A percentile compares a stretch with the other conserved stretches of the same genome.
Conservation (phyloP, 2,797 vertebrate species). For the Girardinus metallicus region DNA sequence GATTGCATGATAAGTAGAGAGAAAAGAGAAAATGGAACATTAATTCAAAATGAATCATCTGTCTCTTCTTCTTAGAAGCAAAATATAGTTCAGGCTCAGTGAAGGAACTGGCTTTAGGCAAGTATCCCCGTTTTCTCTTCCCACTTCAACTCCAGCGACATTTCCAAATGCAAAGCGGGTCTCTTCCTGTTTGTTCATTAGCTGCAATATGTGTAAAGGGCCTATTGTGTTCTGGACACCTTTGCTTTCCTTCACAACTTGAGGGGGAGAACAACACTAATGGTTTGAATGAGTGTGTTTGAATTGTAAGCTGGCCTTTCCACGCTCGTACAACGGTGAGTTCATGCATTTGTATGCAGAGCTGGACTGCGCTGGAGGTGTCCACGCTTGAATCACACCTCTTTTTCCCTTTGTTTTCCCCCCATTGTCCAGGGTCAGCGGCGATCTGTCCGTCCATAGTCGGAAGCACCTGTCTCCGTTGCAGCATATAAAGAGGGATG, state of each 20-base stretch:
- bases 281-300: conserved; percentile 50
- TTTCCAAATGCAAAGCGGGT: conserved; percentile 44
- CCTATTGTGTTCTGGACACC: conserved; percentile 50
- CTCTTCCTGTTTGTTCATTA: conserved; percentile 72
- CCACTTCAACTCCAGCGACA: conserved; percentile 35
- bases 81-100: background rate
- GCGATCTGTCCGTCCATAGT: conserved; percentile 40
- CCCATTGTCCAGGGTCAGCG: conserved; percentile 64
- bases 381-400: conserved; percentile 54
- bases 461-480: conserved; percentile 76
- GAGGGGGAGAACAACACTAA: conserved; percentile 13
- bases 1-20: conserved; percentile 37
- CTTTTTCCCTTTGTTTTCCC: conserved; percentile 47
- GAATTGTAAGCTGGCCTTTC: conserved; percentile 45
- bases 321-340: conserved; percentile 21
- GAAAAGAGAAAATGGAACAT: background rate
- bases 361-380: conserved; percentile 30
- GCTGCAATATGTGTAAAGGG: conserved; percentile 57
- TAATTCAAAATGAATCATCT: background rate
- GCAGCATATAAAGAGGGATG: conserved; percentile 57
- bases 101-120: conserved; percentile 30
- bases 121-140: conserved; percentile 3
- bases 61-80: conserved; percentile 4
- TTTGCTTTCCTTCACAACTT: conserved; percentile 45
- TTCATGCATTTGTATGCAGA: conserved; percentile 41